Base-by-base conservation (phyloP, 2,113 vertebrate genomes). In the Salvelinus namaycush region DNA sequence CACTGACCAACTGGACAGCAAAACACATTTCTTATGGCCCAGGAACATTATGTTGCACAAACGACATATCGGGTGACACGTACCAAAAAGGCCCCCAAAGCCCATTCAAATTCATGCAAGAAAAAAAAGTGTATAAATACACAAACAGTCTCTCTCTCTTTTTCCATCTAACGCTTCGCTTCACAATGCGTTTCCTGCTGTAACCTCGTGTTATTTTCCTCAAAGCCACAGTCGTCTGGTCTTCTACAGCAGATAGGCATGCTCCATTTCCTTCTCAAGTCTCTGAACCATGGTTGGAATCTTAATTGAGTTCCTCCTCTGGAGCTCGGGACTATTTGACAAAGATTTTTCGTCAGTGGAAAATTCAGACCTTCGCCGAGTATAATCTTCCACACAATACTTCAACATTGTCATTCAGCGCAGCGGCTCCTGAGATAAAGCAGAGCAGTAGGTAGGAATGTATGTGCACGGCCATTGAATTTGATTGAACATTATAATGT, bases 121-220 rank as follows among this genome's bases (percentile, higher is more conserved):
- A 71, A 73, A 27, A 11, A 83, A 82, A 77, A 69, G 57, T 79
- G 31, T 51, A 75, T 54, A n/a, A 77, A 76, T 80, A 81, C 54
- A 83, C 70, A 64, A 26, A 54, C 54, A 1, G 22, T 22, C 34
- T 70, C 22, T 49, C 9, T 44, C 78, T 82, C 76, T 88, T 34
- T 89, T 86, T 78, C 68, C 22, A 26, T 73, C 76, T 68, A 29
- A 84, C 27, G 83, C 84, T 85, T 84, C 72, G 31, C 81, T 89
- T 87, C 75, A 87, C 68, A 86, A 86, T 87, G 87, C 73, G 59
- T 89, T 92, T 92, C 92, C 91, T 88, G 83, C 83, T 13, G 73
- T 93, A 92, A 94, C 93, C 92, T 93, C 79, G 60, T 86, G 88
- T 87, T 90, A 86, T 91, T 93, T 92, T 88, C 88, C 84, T 86